phyloP scores from a whole-genome alignment of 2,797 vertebrate genomes.

The Gouania willdenowi region DNA sequence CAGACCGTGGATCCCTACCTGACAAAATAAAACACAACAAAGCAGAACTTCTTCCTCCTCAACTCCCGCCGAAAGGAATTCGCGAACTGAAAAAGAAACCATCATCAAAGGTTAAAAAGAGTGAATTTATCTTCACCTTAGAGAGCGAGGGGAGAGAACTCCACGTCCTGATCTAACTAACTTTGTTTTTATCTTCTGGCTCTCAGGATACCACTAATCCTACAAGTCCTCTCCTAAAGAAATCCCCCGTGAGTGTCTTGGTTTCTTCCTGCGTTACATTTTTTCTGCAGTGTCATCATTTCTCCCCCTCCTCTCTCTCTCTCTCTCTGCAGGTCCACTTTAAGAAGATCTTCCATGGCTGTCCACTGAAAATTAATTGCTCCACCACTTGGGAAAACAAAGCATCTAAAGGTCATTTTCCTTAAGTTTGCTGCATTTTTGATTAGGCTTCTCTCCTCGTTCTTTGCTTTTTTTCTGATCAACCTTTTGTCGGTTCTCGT shows the following conservation, averaged over 20 bases:
- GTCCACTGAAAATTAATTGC: conserved; percentile 82
- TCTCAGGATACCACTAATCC: conserved; percentile 57
- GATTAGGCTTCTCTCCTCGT: no score
- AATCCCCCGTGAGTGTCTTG: conserved; percentile 66
- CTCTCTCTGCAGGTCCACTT: conserved; percentile 71
- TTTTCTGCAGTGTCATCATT: not conserved
- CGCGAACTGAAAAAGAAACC: conserved; percentile 34
- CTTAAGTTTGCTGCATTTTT: no score
- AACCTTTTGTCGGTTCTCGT: no score
- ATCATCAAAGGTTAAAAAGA: conserved; percentile 25
- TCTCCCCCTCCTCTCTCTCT: not conserved
- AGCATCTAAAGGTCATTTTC: conserved; percentile 79
- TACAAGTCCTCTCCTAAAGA: conserved; percentile 57
- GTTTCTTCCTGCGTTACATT: no score
- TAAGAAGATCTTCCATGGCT: conserved; percentile 86
- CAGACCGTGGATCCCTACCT: conserved; percentile 63
- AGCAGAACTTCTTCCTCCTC: conserved; percentile 63
- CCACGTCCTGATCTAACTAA: no score
- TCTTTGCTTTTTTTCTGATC: no score
- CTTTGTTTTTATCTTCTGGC: not conserved
- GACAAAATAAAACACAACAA: conserved; percentile 30
- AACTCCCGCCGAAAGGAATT: conserved; percentile 63
- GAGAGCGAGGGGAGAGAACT: not conserved
- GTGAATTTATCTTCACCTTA: not conserved
- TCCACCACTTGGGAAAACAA: conserved; percentile 82